phyloP scores from a whole-genome alignment of 2,797 vertebrate species.

The Macrochelys suwanniensis region DNA sequence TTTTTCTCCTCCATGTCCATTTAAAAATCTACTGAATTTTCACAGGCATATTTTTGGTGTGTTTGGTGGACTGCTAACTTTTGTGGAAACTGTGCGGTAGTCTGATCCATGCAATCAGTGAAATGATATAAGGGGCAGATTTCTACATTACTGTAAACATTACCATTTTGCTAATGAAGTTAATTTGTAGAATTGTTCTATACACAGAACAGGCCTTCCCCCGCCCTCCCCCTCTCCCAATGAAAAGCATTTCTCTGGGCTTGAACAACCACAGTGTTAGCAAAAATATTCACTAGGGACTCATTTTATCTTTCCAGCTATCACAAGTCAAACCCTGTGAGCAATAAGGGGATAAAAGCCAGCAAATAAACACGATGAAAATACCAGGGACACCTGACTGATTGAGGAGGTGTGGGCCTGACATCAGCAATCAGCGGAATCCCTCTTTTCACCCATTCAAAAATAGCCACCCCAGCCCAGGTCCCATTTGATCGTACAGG shows the following conservation, averaged over 20 bases:
- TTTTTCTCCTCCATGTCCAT: conserved; percentile 59
- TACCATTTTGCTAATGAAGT: conserved; percentile 29
- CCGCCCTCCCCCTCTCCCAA: neutral
- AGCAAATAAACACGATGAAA: conserved; percentile 69
- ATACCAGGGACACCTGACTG: conserved; percentile 46
- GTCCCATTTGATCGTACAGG: conserved; percentile 64
- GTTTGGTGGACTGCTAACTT: neutral
- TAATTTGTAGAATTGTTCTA: conserved; percentile 46
- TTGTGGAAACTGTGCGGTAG: conserved; percentile 16
- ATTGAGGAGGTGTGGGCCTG: conserved; percentile 36
- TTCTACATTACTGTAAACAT: conserved; percentile 45
- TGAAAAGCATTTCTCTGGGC: conserved; percentile 59
- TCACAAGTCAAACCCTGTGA: conserved; percentile 56
- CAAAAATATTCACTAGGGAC: conserved; percentile 46
- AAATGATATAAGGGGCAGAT: conserved; percentile 27
- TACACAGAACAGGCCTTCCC: neutral
- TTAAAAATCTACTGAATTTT: conserved; percentile 11
- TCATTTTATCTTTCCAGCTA: conserved; percentile 42
- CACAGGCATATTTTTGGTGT: neutral
- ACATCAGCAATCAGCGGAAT: conserved; percentile 46
- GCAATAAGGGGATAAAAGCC: conserved; percentile 59
- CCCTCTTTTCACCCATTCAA: conserved; percentile 16
- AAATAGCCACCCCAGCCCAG: conserved; percentile 56
- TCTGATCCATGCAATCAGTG: neutral
- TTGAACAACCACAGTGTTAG: neutral